These are phyloP conservation scores for Graphium colonna DNA, from an alignment of 2,888 invertebrate genomes.

Conservation along the genomic window DNA sequence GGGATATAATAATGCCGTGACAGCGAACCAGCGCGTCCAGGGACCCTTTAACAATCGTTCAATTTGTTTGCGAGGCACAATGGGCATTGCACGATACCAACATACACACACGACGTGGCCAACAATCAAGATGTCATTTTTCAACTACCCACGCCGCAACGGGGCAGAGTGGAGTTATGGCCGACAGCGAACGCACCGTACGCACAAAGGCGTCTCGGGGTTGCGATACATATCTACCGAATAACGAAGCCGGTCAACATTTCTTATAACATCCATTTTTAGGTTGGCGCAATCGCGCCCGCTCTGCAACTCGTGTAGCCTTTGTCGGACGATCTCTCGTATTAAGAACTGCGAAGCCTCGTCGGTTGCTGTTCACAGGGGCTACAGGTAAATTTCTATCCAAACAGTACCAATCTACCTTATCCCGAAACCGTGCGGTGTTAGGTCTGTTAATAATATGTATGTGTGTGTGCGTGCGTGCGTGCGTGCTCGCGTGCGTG, in stretches of 20 bases:
- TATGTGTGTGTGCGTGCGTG: too few species aligned
- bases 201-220: constrained; percentile 65
- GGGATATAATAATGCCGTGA: constrained; percentile 65
- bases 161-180: constrained; percentile 67
- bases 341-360: too few species aligned
- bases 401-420: too few species aligned
- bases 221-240: constrained; percentile 70
- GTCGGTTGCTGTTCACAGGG: too few species aligned
- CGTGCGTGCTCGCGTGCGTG: too few species aligned
- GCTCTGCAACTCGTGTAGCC: too few species aligned
- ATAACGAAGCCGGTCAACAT: constrained; percentile 54
- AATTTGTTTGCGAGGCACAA: constrained; percentile 72
- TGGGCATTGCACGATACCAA: constrained; percentile 58
- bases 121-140: constrained; percentile 81
- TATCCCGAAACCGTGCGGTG: too few species aligned
- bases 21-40: constrained; percentile 64
- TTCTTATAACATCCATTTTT: constrained; percentile 33
- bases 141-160: constrained; percentile 76
- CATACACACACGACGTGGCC: constrained; percentile 75
- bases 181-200: constrained; percentile 69
- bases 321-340: too few species aligned
- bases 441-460: too few species aligned
- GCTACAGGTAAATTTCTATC: too few species aligned
- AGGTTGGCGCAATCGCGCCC: not conserved
- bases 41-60: constrained; percentile 73